Conservation (phyloP, 2,113 vertebrate genomes). For the Tragelaphus strepsiceros region DNA sequence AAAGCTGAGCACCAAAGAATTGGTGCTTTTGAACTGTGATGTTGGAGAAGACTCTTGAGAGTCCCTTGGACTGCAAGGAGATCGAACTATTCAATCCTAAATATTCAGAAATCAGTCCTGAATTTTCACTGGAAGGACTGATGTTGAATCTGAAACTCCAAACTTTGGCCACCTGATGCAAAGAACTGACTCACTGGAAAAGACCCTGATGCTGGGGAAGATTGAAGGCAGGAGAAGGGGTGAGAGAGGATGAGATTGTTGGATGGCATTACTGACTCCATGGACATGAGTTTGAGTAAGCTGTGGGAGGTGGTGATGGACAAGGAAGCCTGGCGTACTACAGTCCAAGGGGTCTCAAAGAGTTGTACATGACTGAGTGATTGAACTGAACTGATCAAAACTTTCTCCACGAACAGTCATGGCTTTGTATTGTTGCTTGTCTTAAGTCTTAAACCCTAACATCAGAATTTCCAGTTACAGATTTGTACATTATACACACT, state of each 20-base stretch:
- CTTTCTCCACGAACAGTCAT: neutral
- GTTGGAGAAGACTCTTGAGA: too few species aligned
- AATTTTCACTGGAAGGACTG: neutral
- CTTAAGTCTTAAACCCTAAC: neutral
- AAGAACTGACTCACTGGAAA: neutral
- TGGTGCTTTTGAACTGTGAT: neutral
- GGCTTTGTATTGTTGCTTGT: neutral
- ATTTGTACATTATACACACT: neutral
- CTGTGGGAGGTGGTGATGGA: neutral
- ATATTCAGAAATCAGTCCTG: neutral
- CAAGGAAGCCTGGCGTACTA: neutral
- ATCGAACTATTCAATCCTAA: rapidly evolving
- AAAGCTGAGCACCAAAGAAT: neutral
- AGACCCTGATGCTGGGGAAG: neutral
- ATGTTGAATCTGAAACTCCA: neutral
- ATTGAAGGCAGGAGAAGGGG: neutral
- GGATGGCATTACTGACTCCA: neutral
- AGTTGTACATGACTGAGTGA: neutral
- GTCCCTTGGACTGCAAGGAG: neutral
- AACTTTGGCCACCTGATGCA: neutral
- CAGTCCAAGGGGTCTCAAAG: neutral
- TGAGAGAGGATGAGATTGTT: neutral
- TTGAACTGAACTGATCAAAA: neutral
- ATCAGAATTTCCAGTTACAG: neutral
- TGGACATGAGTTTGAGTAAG: neutral